These are phyloP conservation scores for Callaeas wilsoni DNA, from an alignment of 2,113 vertebrate species.

Conservation along the genomic window DNA sequence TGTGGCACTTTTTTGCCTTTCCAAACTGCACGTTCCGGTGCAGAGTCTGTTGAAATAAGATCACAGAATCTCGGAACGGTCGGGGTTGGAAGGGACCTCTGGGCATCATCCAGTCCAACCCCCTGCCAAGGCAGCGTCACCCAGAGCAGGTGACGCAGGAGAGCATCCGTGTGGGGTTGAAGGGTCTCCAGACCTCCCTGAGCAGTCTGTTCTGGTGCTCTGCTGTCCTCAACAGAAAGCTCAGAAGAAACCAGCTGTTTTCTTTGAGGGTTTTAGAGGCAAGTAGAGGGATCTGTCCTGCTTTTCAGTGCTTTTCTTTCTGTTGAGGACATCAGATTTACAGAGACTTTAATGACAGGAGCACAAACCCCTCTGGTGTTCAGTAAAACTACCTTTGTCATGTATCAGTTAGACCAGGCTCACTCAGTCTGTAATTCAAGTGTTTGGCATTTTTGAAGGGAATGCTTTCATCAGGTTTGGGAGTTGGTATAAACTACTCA, in stretches of 20 bases:
- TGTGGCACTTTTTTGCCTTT: neutral
- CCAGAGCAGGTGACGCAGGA: neutral
- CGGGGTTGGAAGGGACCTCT: neutral
- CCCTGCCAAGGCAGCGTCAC: neutral
- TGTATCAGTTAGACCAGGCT: accelerated
- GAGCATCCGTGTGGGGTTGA: neutral
- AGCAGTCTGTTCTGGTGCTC: neutral
- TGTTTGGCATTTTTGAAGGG: neutral
- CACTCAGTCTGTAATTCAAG: neutral
- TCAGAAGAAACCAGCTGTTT: neutral
- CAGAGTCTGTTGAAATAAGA: neutral
- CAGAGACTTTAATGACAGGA: neutral
- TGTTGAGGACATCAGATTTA: neutral
- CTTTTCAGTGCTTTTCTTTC: neutral
- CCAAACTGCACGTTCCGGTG: neutral
- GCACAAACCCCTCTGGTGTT: neutral
- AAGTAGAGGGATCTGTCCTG: neutral
- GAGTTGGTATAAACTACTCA: neutral
- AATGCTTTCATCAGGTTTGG: neutral
- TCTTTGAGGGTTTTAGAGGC: neutral
- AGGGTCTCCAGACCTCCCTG: neutral
- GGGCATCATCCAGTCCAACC: neutral
- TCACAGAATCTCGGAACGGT: neutral
- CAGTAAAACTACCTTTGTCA: neutral
- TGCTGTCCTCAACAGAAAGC: neutral